These are phyloP conservation scores for Fratercula arctica DNA, from an alignment of 2,797 vertebrate species.

Conservation along the genomic window DNA sequence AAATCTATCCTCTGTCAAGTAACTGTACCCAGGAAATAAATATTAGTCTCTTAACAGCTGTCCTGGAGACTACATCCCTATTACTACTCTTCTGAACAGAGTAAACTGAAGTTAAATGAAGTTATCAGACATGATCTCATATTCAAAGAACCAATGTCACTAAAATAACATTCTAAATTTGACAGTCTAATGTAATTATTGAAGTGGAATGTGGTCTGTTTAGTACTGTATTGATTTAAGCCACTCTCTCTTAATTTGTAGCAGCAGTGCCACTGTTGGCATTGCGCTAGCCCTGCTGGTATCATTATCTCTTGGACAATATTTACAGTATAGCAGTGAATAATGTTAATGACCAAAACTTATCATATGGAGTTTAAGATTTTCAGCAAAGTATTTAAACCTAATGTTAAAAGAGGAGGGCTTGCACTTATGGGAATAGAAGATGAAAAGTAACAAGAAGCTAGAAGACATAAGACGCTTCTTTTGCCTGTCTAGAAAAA, in stretches of 20 bases:
- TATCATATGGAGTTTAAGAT: neutral
- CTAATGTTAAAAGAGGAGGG: neutral
- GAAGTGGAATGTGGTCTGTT: neutral
- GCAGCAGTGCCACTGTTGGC: neutral
- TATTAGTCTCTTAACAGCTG: constrained; percentile 6
- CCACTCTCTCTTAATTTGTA: neutral
- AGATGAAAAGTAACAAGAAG: neutral
- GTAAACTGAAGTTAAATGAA: constrained; percentile 12
- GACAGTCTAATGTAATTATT: neutral
- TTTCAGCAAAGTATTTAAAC: neutral
- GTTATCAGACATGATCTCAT: constrained; percentile 10
- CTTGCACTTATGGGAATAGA: neutral
- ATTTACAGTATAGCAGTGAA: neutral
- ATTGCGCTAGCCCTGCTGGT: neutral
- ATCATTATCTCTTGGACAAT: neutral
- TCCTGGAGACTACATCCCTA: neutral
- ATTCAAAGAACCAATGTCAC: neutral
- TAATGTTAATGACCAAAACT: neutral
- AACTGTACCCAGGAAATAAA: constrained; percentile 10
- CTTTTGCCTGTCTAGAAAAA: neutral
- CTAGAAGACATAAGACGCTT: neutral
- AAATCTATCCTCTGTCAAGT: neutral
- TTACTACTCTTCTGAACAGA: neutral
- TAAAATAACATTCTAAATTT: constrained; percentile 8
- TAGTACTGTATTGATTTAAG: neutral